These are phyloP conservation scores for Cervus canadensis DNA, from an alignment of 2,113 vertebrate genomes.

Conservation along the genomic window DNA sequence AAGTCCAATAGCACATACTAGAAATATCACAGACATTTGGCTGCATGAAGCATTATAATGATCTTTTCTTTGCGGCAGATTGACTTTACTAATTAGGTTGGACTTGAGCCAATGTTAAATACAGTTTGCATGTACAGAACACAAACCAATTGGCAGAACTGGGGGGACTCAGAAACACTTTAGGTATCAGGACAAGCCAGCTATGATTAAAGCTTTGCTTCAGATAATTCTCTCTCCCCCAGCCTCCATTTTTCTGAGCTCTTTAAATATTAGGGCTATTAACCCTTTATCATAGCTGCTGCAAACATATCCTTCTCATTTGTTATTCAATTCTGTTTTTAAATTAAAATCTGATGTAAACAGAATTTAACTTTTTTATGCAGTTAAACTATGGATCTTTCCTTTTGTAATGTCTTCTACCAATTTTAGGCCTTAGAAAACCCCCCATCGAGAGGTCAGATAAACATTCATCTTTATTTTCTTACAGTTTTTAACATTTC, in stretches of 20 bases:
- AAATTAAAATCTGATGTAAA: slow-evolving; percentile 35
- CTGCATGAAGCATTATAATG: slow-evolving; percentile 60
- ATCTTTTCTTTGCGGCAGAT: slow-evolving; percentile 73
- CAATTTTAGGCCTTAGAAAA: background rate
- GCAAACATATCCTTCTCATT: background rate
- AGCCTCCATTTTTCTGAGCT: slow-evolving; percentile 19
- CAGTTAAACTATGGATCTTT: background rate
- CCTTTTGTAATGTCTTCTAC: background rate
- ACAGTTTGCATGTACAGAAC: slow-evolving; percentile 71
- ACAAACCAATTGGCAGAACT: slow-evolving; percentile 59
- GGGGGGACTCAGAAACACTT: slow-evolving; percentile 44
- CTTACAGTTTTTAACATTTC: background rate
- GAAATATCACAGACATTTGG: slow-evolving; percentile 64
- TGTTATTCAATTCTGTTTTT: slow-evolving; percentile 6
- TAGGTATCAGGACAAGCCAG: slow-evolving; percentile 39
- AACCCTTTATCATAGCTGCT: slow-evolving; percentile 19
- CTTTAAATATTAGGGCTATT: slow-evolving; percentile 23
- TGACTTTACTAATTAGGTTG: slow-evolving; percentile 75
- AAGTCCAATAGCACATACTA: slow-evolving; percentile 39
- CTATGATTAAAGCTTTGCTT: slow-evolving; percentile 59
- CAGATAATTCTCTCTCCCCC: slow-evolving; percentile 34
- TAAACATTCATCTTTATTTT: background rate
- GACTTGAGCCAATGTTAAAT: slow-evolving; percentile 71
- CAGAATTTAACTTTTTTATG: background rate
- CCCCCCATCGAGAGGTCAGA: background rate